Percentiles rank a stretch among this genome's conserved stretches.
phyloP scores from a whole-genome alignment of 2,888 invertebrate genomes.

The Idaea dimidiata region DNA sequence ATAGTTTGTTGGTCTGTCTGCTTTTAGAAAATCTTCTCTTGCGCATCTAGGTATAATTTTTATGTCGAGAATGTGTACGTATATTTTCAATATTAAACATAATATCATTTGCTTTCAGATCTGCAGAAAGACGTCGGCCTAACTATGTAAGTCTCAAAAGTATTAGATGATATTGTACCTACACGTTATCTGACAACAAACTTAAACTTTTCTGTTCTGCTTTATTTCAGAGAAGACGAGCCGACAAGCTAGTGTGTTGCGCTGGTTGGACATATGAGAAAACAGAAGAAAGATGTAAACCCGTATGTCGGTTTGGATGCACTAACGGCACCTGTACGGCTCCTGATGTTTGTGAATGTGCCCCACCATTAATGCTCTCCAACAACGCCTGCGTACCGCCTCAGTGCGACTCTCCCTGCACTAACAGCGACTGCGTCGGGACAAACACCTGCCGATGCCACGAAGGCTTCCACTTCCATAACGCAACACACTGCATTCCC shows the following conservation, averaged over 20 bases:
- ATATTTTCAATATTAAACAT: not conserved
- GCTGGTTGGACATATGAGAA: conserved; percentile 21
- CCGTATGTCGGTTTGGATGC: conserved; percentile 44
- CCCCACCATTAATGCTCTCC: conserved; percentile 32
- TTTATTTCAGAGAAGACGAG: conserved; percentile 26
- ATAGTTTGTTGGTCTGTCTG: too few species aligned
- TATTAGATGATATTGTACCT: not conserved
- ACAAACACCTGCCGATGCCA: conserved; percentile 37
- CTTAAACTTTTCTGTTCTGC: not conserved
- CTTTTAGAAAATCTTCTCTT: too few species aligned
- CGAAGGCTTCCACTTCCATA: conserved; percentile 24
- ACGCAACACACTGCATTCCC: conserved; percentile 20
- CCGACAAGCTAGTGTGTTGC: conserved; percentile 23
- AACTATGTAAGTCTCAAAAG: not conserved
- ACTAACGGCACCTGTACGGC: conserved; percentile 45
- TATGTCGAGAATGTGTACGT: too few species aligned
- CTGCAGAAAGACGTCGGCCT: not conserved
- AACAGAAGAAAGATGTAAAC: conserved; percentile 28
- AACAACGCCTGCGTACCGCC: conserved; percentile 38
- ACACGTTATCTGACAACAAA: too few species aligned
- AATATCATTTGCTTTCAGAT: not conserved
- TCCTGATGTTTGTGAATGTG: conserved; percentile 49
- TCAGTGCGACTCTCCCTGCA: conserved; percentile 60
- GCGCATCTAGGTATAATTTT: too few species aligned
- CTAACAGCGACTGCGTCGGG: conserved; percentile 41